These are phyloP conservation scores for Drosophila aff. DNA, from an alignment of 1,140 invertebrate species.

Conservation along the genomic window DNA sequence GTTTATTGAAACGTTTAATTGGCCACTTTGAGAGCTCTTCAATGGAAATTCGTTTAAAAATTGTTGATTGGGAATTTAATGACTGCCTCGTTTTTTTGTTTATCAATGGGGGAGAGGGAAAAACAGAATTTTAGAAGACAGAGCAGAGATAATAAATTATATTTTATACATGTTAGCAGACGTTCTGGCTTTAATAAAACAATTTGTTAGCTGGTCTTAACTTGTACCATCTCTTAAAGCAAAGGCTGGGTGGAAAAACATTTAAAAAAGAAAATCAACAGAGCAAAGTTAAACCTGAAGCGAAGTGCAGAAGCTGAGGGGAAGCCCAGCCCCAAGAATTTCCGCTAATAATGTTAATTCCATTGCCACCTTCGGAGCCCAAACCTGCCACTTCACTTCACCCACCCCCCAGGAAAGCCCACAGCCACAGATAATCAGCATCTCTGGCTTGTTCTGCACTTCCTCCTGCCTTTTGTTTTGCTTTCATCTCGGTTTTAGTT, in stretches of 20 bases:
- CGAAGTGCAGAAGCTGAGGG: slow-evolving; percentile 16
- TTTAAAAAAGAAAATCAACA: slow-evolving; percentile 69
- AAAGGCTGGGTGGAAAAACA: slow-evolving; percentile 36
- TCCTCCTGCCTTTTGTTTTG: slow-evolving; percentile 64
- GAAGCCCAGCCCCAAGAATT: slow-evolving; percentile 51
- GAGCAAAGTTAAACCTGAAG: slow-evolving; percentile 56
- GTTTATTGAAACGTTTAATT: slow-evolving; percentile 79
- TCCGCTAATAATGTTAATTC: slow-evolving; percentile 83
- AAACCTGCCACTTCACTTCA: neutral
- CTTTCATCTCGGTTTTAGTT: slow-evolving; percentile 81
- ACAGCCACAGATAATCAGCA: slow-evolving; percentile 73
- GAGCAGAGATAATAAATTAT: slow-evolving; percentile 3
- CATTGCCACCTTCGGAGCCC: slow-evolving; percentile 62
- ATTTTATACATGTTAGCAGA: neutral
- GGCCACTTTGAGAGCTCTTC: slow-evolving; percentile 53
- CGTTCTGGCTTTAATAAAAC: neutral
- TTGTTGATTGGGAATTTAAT: slow-evolving; percentile 37
- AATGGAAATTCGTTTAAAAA: slow-evolving; percentile 33
- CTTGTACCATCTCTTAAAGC: slow-evolving; percentile 14
- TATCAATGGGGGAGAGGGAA: slow-evolving; percentile 1
- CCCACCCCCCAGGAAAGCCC: neutral
- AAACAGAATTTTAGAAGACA: neutral
- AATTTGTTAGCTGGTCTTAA: neutral
- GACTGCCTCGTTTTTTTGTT: slow-evolving; percentile 26
- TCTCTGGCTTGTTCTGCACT: slow-evolving; percentile 26